Conservation (phyloP, 2,797 vertebrate genomes). For the Clarias laeviceps region DNA sequence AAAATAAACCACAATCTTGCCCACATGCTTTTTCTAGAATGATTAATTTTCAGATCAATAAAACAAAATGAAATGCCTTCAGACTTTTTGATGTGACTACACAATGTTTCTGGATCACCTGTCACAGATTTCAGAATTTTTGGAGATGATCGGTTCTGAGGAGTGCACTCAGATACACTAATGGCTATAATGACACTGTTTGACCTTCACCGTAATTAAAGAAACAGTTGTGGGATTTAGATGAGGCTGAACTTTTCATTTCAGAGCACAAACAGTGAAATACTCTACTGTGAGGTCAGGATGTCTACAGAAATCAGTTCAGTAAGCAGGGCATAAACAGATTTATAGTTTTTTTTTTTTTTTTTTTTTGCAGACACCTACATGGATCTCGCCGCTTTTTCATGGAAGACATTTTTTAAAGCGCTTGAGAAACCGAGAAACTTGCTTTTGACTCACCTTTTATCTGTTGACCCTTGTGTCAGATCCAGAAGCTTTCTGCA, state of each 20-base stretch:
- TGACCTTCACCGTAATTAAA: constrained; percentile 10
- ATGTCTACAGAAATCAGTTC: neutral
- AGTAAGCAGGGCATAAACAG: neutral
- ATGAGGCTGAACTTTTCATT: neutral
- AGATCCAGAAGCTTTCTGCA: constrained; percentile 44
- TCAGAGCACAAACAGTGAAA: neutral
- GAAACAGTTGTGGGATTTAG: neutral
- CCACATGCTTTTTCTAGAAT: neutral
- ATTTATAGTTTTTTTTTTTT: neutral
- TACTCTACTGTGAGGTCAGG: neutral
- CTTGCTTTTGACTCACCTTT: constrained; percentile 41
- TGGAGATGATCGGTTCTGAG: neutral
- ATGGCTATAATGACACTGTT: neutral
- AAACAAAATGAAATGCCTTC: neutral
- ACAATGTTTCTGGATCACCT: neutral
- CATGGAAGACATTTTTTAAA: neutral
- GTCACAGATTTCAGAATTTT: neutral
- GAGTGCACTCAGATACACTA: neutral
- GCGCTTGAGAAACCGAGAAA: constrained; percentile 25
- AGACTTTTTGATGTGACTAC: neutral
- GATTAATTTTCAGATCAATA: neutral
- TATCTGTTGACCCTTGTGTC: constrained; percentile 50
- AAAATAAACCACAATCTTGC: neutral
- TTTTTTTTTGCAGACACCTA: neutral
- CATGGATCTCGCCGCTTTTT: neutral